These are phyloP conservation scores for Morone chrysops DNA, from an alignment of 2,113 vertebrate species.

Conservation along the genomic window DNA sequence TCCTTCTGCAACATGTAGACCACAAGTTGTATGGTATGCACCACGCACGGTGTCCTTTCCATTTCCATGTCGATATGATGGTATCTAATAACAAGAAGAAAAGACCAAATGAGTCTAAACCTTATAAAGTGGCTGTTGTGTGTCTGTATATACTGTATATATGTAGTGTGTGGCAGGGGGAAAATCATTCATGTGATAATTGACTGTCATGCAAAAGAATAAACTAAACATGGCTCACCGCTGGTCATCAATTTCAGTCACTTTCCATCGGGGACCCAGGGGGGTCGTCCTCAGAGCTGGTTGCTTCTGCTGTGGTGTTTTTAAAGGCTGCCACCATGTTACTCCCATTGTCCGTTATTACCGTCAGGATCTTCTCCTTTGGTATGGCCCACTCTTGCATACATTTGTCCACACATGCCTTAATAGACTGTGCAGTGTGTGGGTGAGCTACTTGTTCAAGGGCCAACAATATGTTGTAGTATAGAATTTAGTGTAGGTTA, in stretches of 20 bases:
- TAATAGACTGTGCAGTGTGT: neutral
- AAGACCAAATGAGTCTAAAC: neutral
- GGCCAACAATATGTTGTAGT: no score
- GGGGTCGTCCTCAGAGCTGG: no score
- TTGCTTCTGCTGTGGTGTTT: no score
- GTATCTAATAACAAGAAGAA: constrained; percentile 10
- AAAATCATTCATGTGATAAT: no score
- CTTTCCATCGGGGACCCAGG: no score
- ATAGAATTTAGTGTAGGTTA: no score
- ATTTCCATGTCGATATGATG: neutral
- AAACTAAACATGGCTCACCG: neutral
- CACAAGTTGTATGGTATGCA: neutral
- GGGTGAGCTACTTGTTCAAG: neutral
- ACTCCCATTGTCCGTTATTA: constrained; percentile 14
- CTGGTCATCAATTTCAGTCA: no score
- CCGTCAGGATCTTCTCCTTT: neutral
- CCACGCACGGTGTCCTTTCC: neutral
- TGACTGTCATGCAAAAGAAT: no score
- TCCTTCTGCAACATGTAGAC: neutral
- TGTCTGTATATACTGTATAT: no score
- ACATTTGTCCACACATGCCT: neutral
- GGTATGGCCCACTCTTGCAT: neutral
- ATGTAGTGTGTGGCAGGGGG: no score
- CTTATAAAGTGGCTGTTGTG: no score
- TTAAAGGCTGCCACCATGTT: no score